Percentiles rank a stretch among this genome's conserved stretches.
Conservation (phyloP, 2,888 invertebrate species). For the Papilio elwesi region DNA sequence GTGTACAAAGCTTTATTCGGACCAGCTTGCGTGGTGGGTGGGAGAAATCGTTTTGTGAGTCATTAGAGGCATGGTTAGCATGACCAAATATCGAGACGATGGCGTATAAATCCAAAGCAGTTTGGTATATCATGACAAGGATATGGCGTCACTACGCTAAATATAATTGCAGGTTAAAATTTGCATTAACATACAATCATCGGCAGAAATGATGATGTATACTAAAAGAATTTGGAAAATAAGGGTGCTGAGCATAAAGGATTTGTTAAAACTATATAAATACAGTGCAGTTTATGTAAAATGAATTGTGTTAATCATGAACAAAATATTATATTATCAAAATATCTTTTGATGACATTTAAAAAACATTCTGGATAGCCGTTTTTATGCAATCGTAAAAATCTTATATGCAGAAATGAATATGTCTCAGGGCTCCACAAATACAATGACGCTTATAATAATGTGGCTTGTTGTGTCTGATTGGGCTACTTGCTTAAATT, state of each 20-base stretch:
- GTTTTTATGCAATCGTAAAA: no score
- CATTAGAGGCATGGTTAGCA: conserved; percentile 62
- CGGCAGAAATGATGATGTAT: neutral
- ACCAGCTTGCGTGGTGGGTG: conserved; percentile 60
- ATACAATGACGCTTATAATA: conserved; percentile 46
- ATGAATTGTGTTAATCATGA: conserved; percentile 1
- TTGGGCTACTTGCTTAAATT: conserved; percentile 68
- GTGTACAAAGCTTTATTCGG: conserved; percentile 37
- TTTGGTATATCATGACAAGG: conserved; percentile 51
- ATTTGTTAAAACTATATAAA: neutral
- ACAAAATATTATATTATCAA: conserved; percentile 5
- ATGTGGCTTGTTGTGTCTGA: conserved; percentile 66
- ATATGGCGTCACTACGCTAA: conserved; percentile 5
- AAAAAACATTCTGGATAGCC: no score
- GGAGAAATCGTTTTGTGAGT: conserved; percentile 64
- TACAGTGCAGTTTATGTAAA: neutral
- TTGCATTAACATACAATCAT: conserved; percentile 2
- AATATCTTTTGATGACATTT: neutral
- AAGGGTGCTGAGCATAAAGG: neutral
- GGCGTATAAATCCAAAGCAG: conserved; percentile 56
- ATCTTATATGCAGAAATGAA: no score
- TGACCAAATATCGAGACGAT: conserved; percentile 63
- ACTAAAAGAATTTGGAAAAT: neutral
- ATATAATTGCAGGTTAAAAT: conserved; percentile 8
- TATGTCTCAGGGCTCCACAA: no score